Percentiles rank a stretch among this genome's conserved stretches.
These are phyloP conservation scores for Maccullochella peelii DNA, from an alignment of 2,113 vertebrate genomes.

Conservation along the genomic window DNA sequence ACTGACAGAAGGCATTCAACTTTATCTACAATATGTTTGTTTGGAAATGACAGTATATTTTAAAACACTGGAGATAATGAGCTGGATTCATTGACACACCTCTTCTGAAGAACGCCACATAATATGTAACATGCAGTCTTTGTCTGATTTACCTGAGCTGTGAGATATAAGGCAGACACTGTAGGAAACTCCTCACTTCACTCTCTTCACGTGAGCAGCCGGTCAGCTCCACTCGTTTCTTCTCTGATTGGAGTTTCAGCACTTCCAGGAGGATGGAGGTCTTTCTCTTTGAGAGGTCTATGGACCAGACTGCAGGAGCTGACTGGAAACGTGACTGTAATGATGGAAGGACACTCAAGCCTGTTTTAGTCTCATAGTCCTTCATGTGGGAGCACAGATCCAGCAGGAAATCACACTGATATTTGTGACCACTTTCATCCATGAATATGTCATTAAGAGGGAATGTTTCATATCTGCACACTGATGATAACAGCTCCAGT, in stretches of 20 bases:
- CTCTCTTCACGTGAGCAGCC: slow-evolving; percentile 22
- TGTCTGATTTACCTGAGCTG: slow-evolving; percentile 21
- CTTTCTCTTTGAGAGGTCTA: slow-evolving; percentile 40
- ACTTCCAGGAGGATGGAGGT: slow-evolving; percentile 39
- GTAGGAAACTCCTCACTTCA: slow-evolving; percentile 38
- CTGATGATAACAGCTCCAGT: slow-evolving; percentile 26
- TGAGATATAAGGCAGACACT: slow-evolving; percentile 47
- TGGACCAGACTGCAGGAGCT: slow-evolving; percentile 1
- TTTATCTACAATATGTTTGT: background rate
- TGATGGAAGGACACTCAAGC: background rate
- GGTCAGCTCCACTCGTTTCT: slow-evolving; percentile 2
- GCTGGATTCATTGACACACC: background rate
- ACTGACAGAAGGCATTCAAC: background rate
- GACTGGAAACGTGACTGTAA: slow-evolving; percentile 31
- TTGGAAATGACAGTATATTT: too few relatives aligned
- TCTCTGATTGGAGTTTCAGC: slow-evolving; percentile 38
- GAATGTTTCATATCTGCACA: background rate
- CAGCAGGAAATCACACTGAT: slow-evolving; percentile 1
- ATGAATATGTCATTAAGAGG: background rate
- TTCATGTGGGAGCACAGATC: background rate
- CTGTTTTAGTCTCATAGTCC: slow-evolving; percentile 19
- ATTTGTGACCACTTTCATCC: fast-evolving
- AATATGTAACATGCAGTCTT: background rate
- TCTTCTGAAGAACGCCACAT: background rate
- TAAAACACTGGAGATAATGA: background rate